Evolutionary conservation across 1,140 invertebrate species (phyloP), one percentile per base, ranked within the genome.

Genomic region (Kradibia gibbosae): DNA sequence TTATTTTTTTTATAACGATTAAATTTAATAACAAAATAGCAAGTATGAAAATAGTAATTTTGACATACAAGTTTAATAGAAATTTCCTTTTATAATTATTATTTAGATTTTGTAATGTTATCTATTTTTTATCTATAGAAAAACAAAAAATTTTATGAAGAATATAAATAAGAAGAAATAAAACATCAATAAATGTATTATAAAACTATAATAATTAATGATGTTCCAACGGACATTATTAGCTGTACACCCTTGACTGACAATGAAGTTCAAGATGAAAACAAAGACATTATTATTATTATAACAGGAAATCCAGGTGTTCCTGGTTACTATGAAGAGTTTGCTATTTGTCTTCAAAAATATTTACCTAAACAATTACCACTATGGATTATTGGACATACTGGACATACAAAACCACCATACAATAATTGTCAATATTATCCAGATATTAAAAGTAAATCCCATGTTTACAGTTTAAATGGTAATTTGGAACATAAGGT

Each of bases 401-500:
- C 92, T 48, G 94, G 94, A 1, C 94, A 94, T 85, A 93, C 94
- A 83, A 91, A 93, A 84, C 93, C 94, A n/a, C 89, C 89, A 3
- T 87, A 86, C 65, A 89, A 89, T 53, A 86, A 91, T 20, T 83
- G 87, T 31, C 86, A 87, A 77, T 84, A 86, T 10, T 88, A 93
- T 74, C 93, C 92, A 3, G 85, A 89, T 28, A 87, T 93, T 4
- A 86, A 90, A 82, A 91, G 91, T 22, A 91, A 94, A 85, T 89
- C 92, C 81, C 86, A 93, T 72, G 85, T 94, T 39, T 97, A 94
- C 88, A 91, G 93, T 83, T 86, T 97, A 28, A 88, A 94, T 78
- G 96, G 94, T 11, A 96, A 98, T 91, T 91, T 96, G n/a, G 85
- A 93, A n/a, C 95, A 97, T 87, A 97, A 97, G 90, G 91, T 93